Conservation (phyloP, 2,797 vertebrate species). For the Otus scops region DNA sequence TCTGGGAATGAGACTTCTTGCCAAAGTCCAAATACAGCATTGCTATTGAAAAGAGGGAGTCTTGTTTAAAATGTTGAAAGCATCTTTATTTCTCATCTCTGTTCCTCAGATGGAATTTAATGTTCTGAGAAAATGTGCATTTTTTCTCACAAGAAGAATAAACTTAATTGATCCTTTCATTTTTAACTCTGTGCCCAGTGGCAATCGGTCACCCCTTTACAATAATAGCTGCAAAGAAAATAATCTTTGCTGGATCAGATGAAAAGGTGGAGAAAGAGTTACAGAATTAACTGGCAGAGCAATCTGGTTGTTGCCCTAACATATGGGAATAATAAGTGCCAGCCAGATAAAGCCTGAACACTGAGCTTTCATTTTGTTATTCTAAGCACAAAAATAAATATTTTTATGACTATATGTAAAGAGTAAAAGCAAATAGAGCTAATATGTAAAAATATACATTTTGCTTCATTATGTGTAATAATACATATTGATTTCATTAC, state of each 20-base stretch:
- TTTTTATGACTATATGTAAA: constrained; percentile 60
- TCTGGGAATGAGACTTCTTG: background rate
- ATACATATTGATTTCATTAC: constrained; percentile 58
- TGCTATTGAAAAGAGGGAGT: background rate
- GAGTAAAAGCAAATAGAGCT: constrained; percentile 65
- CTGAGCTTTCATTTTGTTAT: constrained; percentile 58
- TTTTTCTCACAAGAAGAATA: constrained; percentile 39
- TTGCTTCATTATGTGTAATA: constrained; percentile 65
- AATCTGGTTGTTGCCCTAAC: constrained; percentile 57
- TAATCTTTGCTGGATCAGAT: constrained; percentile 46
- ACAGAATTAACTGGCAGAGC: constrained; percentile 53
- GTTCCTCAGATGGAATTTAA: background rate
- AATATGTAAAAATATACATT: constrained; percentile 66
- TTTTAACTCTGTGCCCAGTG: constrained; percentile 31
- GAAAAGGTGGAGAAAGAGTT: constrained; percentile 51
- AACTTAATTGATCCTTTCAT: constrained; percentile 52
- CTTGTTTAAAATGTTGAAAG: background rate
- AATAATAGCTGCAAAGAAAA: constrained; percentile 58
- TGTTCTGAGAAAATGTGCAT: constrained; percentile 6
- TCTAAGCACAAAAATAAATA: constrained; percentile 69
- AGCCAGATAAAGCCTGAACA: constrained; percentile 53
- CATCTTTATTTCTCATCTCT: background rate
- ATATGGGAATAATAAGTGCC: constrained; percentile 69
- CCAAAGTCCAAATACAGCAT: background rate
- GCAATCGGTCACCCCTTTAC: constrained; percentile 37